Evolutionary conservation across 2,888 invertebrate species (phyloP).

Genomic region (Cynaeus angustus): DNA sequence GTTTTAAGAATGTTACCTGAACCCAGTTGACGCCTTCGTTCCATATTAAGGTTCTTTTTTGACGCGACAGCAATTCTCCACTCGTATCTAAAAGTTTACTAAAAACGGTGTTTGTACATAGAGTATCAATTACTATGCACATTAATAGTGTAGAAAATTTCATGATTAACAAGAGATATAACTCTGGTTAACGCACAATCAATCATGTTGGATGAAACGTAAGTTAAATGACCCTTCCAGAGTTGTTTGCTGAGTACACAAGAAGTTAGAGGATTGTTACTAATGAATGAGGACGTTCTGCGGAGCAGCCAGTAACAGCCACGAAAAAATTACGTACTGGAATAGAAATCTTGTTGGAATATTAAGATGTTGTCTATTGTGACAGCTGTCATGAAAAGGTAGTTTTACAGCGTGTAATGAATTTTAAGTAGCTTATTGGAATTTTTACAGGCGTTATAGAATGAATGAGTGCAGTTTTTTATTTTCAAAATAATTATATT

Average conservation of each 20-base stretch:
- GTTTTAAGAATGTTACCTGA: constrained; percentile 71
- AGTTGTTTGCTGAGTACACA: constrained; percentile 16
- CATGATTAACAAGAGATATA: constrained; percentile 15
- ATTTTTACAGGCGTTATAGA: too few species aligned
- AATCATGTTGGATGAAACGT: constrained; percentile 5
- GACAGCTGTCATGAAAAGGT: too few species aligned
- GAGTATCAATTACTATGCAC: not conserved
- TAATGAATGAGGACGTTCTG: constrained; percentile 13
- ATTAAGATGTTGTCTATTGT: too few species aligned
- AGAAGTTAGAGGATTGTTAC: constrained; percentile 29
- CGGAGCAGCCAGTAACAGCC: not conserved
- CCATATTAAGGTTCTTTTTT: constrained; percentile 76
- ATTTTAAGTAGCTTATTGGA: too few species aligned
- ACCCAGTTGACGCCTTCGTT: constrained; percentile 76
- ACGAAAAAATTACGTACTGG: not conserved
- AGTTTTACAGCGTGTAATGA: too few species aligned
- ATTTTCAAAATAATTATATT: too few species aligned
- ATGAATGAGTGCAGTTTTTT: too few species aligned
- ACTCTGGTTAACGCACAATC: not conserved
- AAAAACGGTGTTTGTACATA: too few species aligned
- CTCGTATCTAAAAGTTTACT: constrained; percentile 57
- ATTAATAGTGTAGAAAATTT: constrained; percentile 4
- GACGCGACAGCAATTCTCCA: constrained; percentile 65
- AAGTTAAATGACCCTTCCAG: constrained; percentile 32
- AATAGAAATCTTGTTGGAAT: too few species aligned